Conservation (phyloP, 23 tunicate genomes). For the Trididemnum clinides region DNA sequence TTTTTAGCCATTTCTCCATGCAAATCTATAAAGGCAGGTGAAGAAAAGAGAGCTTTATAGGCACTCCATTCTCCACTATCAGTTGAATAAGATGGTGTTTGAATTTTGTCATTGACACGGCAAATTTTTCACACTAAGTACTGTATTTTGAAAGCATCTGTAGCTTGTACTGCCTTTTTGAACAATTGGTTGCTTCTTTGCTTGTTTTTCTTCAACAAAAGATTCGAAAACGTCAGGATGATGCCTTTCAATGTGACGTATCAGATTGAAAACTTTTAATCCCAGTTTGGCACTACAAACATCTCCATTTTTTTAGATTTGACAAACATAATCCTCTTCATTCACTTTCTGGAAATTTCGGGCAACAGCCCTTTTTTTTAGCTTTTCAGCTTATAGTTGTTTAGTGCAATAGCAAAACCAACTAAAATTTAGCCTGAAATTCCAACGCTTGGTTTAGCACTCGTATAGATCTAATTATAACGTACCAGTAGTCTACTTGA, state of each 20-base stretch:
- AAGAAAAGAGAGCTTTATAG: constrained; percentile 2
- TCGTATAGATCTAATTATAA: neutral
- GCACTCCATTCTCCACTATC: constrained; percentile 15
- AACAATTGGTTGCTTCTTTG: too few relatives aligned
- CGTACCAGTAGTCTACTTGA: neutral
- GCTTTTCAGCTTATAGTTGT: neutral
- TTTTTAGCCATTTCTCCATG: too few relatives aligned
- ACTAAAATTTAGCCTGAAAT: too few relatives aligned
- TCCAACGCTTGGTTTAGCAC: too few relatives aligned
- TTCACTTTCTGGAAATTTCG: neutral
- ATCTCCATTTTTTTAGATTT: too few relatives aligned
- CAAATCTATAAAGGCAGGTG: constrained; percentile 17
- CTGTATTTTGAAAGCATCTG: neutral
- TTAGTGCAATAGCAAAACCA: too few relatives aligned
- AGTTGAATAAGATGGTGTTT: too few relatives aligned
- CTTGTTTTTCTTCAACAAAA: neutral
- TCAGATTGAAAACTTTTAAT: constrained; percentile 5
- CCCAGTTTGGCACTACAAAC: neutral
- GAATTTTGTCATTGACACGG: constrained; percentile 27
- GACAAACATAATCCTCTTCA: too few relatives aligned
- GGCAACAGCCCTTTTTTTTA: neutral
- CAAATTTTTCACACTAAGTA: neutral
- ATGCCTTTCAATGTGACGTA: constrained; percentile 12
- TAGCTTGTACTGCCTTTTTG: neutral
- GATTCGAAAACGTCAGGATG: constrained; percentile 7